Evolutionary conservation across 2,113 vertebrate genomes (phyloP).

Genomic region (Bothrops jararaca): DNA sequence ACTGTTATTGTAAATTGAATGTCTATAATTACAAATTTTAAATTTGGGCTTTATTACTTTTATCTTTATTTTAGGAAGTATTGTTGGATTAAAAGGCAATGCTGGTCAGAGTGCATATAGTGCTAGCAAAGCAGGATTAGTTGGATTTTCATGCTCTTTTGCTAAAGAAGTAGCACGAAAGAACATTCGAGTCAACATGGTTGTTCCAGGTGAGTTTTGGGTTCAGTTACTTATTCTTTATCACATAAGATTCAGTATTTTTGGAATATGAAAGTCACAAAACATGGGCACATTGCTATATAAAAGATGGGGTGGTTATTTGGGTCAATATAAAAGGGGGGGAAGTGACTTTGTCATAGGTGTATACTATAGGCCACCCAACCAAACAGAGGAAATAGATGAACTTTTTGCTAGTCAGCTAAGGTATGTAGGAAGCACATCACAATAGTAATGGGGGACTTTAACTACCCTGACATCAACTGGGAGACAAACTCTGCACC

Average conservation of each 20-base stretch:
- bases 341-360: too few species aligned
- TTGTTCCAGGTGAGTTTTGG: constrained; percentile 86
- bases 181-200: constrained; percentile 85
- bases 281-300: background rate
- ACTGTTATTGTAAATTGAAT: background rate
- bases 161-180: constrained; percentile 90
- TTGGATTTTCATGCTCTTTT: constrained; percentile 89
- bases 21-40: constrained; percentile 3
- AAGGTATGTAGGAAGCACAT: too few species aligned
- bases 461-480: too few species aligned
- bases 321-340: too few species aligned
- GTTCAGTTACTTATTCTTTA: constrained; percentile 8
- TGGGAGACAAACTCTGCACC: too few species aligned
- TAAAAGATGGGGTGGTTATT: background rate
- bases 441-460: too few species aligned
- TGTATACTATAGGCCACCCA: too few species aligned
- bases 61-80: constrained; percentile 75
- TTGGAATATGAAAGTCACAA: background rate
- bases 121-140: constrained; percentile 86
- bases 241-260: background rate
- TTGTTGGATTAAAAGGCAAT: constrained; percentile 86
- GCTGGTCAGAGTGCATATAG: constrained; percentile 87
- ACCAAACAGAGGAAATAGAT: too few species aligned
- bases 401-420: too few species aligned
- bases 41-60: background rate